Evolutionary conservation across 92 coral and sea anemone species (phyloP), one percentile per base, ranked within the genome.

Genomic region (Desmophyllum pertusum): DNA sequence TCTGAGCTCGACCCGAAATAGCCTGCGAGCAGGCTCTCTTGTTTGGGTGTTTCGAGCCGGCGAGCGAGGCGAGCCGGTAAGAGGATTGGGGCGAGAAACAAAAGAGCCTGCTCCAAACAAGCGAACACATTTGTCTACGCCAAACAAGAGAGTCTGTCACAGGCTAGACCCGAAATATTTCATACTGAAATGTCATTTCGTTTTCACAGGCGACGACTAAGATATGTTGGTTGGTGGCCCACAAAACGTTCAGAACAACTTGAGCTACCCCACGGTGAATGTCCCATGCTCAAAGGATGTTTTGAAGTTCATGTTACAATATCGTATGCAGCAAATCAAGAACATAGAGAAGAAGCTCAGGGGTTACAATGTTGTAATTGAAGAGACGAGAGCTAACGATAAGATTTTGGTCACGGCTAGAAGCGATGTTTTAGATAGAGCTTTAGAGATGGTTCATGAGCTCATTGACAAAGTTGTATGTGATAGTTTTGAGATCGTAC

Each of bases 401-500:
- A 51, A 21, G 67, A 51, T 75, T 53, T 75, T 35, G 11, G 64
- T 75, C 27, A 33, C 79, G 18, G 79, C 65, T 3, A 75, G 23
- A 25, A 53, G 45, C 2, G 79, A 75, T 33, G 79, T 66, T 21
- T 19, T 75, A 7, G 31, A 36, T 0, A 29, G 21, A 6, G 79
- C 79, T 33, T 10, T 52, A 33, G 43, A 33, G 18, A 52, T 51
- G 66, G 79, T 75, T 8, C 11, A 52, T 3, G 66, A 3, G 15
- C 79, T 75, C 18, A 36, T 75, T 46, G 66, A 52, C 40, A 51
- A 53, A 52, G 46, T 75, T 33, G 64, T 75, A 18, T 33, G 41
- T 33, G 79, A 51, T 17, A 35, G 30, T 23, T 75, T 51, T 75
- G 79, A 75, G 21, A 33, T 75, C 46, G 65, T 18, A 36, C 79